These are phyloP conservation scores for Leptinotarsa haldemani DNA, from an alignment of 2,888 invertebrate genomes.

Conservation along the genomic window DNA sequence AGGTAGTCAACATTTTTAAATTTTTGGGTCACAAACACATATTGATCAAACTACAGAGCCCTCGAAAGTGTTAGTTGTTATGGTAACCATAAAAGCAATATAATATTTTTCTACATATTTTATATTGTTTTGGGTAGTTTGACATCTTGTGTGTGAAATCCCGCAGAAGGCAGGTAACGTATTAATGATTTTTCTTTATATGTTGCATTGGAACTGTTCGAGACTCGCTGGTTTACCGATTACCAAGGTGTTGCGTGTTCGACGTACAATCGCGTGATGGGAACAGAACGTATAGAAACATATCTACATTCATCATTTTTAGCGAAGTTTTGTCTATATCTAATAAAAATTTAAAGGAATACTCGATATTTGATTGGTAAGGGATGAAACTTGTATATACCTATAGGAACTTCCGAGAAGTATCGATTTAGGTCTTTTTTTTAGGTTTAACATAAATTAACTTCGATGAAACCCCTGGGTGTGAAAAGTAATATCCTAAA, in stretches of 20 bases:
- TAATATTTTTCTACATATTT: conserved; percentile 22
- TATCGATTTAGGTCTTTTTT: no score
- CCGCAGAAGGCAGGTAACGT: conserved; percentile 19
- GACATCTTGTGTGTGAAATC: conserved; percentile 22
- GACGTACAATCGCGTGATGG: conserved; percentile 20
- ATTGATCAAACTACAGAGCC: conserved; percentile 8
- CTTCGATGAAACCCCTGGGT: no score
- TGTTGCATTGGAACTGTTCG: conserved; percentile 15
- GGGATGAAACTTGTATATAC: not conserved
- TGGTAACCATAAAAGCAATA: conserved; percentile 13
- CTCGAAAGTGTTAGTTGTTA: not conserved
- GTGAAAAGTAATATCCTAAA: no score
- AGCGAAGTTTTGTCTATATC: conserved; percentile 18
- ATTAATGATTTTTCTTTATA: conserved; percentile 26
- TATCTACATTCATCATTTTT: conserved; percentile 21
- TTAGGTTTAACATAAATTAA: no score
- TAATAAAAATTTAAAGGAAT: not conserved
- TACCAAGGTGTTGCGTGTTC: conserved; percentile 29
- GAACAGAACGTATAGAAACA: conserved; percentile 4
- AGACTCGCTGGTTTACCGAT: conserved; percentile 12
- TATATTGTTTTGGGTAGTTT: conserved; percentile 21
- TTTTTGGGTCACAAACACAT: conserved; percentile 1
- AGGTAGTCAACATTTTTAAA: not conserved
- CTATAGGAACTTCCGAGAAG: not conserved
- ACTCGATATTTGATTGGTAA: conserved; percentile 1